Evolutionary conservation across 2,113 vertebrate species (phyloP), one percentile per base, ranked within the genome.

Genomic region (Hippolais icterina): DNA sequence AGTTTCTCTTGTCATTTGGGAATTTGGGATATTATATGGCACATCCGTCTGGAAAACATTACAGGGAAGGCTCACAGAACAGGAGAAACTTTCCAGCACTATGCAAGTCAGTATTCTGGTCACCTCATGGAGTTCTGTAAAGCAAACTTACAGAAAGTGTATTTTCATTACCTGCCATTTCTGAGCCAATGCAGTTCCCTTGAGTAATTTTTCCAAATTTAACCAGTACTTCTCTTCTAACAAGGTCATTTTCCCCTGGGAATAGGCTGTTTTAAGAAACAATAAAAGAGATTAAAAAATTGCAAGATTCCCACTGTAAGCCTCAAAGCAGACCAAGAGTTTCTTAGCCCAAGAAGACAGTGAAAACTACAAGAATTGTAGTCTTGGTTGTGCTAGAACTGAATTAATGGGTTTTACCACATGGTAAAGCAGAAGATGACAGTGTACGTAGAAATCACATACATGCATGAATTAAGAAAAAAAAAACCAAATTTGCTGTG

Each of bases 401-500:
- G 35, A 66, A 50, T 63, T n/a, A 33, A 61, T 6, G 12, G 11
- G 1, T 41, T 86, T 85, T 35, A 39, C 21, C 8, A 76, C 9
- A 9, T 35, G 12, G 6, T 52, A 54, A 72, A 81, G 7, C 5
- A 6, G 25, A 76, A 49, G 19, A 70, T 52, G 25, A 24, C 9
- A 42, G 6, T 19, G 2, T 42, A 29, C 16, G 17, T 9, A 39
- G 6, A 50, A 63, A 68, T 66, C 13, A 33, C 3, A 12, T 66
- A 44, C 3, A 6, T n/a, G 23, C 5, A 27, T 20, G 3, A 39
- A 3, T 60, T 64, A 60, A 80, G 21, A 9, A 16, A 35, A 68
- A 68, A 39, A 68, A 31, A 0, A 0, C 0, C 5, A 25, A 70
- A 33, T 3, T 23, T 18, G 5, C 10, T n/a, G 2, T 41, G 6